Conservation (phyloP, 2,113 vertebrate genomes). For the Pithys albifrons region DNA sequence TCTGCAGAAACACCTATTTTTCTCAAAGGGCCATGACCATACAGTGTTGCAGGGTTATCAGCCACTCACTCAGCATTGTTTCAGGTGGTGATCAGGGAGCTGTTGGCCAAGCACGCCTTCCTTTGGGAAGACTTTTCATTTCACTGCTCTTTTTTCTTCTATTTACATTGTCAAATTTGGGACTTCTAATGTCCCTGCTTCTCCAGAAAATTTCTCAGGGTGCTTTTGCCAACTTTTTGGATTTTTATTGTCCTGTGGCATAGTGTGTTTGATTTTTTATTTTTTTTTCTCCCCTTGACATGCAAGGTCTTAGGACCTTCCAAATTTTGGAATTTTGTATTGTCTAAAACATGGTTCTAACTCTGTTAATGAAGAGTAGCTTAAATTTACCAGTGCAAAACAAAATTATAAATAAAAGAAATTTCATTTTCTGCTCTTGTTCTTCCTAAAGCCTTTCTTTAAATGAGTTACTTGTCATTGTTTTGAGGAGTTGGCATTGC, state of each 20-base stretch:
- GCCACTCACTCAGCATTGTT: fast-evolving
- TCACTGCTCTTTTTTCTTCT: not conserved
- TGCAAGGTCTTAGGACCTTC: not conserved
- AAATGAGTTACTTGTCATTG: fast-evolving
- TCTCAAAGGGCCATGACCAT: not conserved
- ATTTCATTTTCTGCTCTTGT: not conserved
- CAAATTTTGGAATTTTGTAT: not conserved
- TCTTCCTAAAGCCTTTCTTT: not conserved
- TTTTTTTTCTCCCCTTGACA: fast-evolving
- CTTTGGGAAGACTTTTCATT: not conserved
- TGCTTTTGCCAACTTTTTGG: not conserved
- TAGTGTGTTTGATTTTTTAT: not conserved
- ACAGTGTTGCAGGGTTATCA: fast-evolving
- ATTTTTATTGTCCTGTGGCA: not conserved
- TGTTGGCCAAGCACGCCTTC: fast-evolving
- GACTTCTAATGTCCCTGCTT: not conserved
- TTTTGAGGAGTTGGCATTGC: not conserved
- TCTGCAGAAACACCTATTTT: not conserved
- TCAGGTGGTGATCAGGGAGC: not conserved
- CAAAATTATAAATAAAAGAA: not conserved
- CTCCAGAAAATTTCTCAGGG: not conserved
- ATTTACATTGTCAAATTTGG: fast-evolving
- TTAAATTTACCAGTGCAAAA: not conserved
- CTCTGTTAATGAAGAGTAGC: not conserved
- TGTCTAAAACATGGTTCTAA: not conserved